Evolutionary conservation across 2,888 invertebrate genomes (phyloP).

Genomic region (Prosapia bicincta): DNA sequence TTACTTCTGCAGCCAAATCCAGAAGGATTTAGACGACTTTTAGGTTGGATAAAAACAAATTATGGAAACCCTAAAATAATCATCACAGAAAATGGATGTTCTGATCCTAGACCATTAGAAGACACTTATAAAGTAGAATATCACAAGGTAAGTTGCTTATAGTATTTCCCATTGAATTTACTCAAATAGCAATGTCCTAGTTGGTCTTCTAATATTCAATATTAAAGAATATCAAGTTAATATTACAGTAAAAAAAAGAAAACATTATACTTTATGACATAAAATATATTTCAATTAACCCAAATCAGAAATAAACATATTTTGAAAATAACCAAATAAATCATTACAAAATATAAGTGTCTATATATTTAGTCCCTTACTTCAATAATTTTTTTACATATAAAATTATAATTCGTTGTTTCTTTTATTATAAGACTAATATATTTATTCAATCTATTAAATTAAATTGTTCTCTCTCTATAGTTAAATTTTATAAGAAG

Average conservation of each 20-base stretch:
- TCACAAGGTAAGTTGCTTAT: slow-evolving; percentile 42
- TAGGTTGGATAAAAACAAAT: slow-evolving; percentile 55
- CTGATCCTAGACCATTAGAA: slow-evolving; percentile 36
- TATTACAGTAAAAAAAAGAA: not conserved
- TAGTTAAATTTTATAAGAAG: no score
- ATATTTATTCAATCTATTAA: no score
- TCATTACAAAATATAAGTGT: no score
- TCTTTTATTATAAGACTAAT: no score
- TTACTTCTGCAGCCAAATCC: slow-evolving; percentile 62
- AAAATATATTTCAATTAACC: no score
- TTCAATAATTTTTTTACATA: no score
- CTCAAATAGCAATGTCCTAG: not conserved
- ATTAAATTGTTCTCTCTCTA: no score
- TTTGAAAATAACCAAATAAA: no score
- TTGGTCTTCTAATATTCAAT: not conserved
- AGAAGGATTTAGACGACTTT: slow-evolving; percentile 56
- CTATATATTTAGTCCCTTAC: no score
- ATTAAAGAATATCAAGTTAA: not conserved
- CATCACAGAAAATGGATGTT: slow-evolving; percentile 42
- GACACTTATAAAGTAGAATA: slow-evolving; percentile 51
- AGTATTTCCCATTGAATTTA: no score
- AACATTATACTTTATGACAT: not conserved
- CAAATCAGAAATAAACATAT: no score
- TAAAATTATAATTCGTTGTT: no score
- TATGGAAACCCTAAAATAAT: slow-evolving; percentile 52